Evolutionary conservation across 2,797 vertebrate genomes (phyloP).

Genomic region (Eospalax fontanierii): DNA sequence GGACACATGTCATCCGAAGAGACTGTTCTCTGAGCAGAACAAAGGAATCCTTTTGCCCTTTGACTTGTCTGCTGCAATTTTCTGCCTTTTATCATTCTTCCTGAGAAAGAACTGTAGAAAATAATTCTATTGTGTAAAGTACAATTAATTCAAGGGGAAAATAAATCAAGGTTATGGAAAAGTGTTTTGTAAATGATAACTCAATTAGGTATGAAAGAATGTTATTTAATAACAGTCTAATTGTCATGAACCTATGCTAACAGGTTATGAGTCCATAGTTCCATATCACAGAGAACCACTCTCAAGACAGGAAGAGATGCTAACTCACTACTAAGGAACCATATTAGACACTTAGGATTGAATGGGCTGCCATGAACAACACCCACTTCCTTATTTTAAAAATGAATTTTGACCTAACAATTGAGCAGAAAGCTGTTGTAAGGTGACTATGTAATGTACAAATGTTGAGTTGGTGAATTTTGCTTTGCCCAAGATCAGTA

Average conservation of each 20-base stretch:
- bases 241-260: background rate
- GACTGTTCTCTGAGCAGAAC: background rate
- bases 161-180: background rate
- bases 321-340: background rate
- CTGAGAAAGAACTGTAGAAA: background rate
- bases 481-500: background rate
- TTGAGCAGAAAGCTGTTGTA: background rate
- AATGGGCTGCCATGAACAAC: background rate
- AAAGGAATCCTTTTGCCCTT: background rate
- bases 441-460: background rate
- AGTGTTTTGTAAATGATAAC: background rate
- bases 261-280: background rate
- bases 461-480: slow-evolving; percentile 26
- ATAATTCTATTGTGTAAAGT: background rate
- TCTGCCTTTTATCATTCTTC: background rate
- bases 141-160: slow-evolving; percentile 16
- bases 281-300: background rate
- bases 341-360: background rate
- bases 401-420: background rate
- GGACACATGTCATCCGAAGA: background rate
- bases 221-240: background rate
- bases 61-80: background rate
- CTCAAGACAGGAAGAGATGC: background rate
- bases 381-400: background rate
- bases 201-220: background rate